Base-by-base conservation (phyloP, 2,797 vertebrate genomes). In the Enteromius afrohamiltoni region DNA sequence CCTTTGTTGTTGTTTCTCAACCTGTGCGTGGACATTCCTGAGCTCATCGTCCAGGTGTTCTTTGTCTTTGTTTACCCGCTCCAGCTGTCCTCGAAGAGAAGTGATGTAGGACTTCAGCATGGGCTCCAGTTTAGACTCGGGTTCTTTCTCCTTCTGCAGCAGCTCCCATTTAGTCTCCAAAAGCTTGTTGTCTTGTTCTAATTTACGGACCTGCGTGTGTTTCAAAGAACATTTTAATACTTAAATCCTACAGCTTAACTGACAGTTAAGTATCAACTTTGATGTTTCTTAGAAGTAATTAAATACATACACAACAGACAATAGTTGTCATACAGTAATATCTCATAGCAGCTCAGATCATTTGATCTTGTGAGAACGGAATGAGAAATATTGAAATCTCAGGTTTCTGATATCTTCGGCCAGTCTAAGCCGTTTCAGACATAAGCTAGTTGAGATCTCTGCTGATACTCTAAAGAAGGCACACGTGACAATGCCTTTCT, bases 131-230 rank as follows among this genome's bases (percentile, higher is more conserved):
- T 89, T 65, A 3, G 92, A 92, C 26, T 91, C 13, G 0, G 90
- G 21, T 0, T 82, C 62, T 0, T 93, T 92, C 88, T 94, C 92
- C 1, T 82, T 88, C 85, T 96, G 92, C 79, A 98, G 85, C 45
- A 97, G 89, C 2, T 85, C 86, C 97, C 96, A 97, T 62, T 98
- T 97, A 86, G 96, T 97, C 85, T 97, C 95, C 88, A 98, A 87
- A 90, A 96, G 90, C 91, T 96, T 96, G 90, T 98, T 97, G 90
- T 97, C 93, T 90, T 97, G 96, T 89, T 97, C 96, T 89, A 97
- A 90, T 86, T 89, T 85, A 67, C 94, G 92, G 0, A 97, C 96
- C 97, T 98, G 79, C 13, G 62, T 45, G 80, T 86, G 23, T 77
- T 78, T 60, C 42, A 13, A n/a, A 76, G 34, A 26, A 40, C 13